Base-by-base conservation (phyloP, 1,140 invertebrate genomes). In the Philotrypesis tridentata region DNA sequence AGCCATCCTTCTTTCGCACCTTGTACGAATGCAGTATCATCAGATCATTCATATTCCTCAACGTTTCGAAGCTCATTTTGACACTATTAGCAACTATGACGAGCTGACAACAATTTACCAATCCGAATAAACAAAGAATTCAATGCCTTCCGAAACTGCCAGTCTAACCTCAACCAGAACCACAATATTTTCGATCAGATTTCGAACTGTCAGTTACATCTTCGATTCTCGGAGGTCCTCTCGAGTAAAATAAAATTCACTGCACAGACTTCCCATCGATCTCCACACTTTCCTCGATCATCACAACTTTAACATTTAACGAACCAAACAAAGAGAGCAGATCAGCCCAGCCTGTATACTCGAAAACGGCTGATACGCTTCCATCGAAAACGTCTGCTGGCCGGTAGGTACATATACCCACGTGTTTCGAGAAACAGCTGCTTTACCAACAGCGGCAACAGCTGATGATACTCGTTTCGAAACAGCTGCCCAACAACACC, bases 1-100 rank as follows among this genome's bases (percentile, higher is more conserved):
- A 84, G 7, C 89, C 87, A 33, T 65, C 79, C 72, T 85, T 85
- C 78, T 89, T 90, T 11, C 78, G 55, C 61, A 33, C 40, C 67
- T 79, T 83, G 17, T 89, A 73, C 23, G 79, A 67, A 55, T 63
- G 68, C n/a, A 88, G 48, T 12, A 73, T 65, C 73, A 48, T 12
- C 8, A 84, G 72, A 23, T 84, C 72, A 7, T n/a, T 55, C 17
- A 17, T 55, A 55, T n/a, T 55, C 21, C 6, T 7, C 21, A n/a
- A 5, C n/a, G 21, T n/a, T 55, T 55, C 48, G n/a, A 5, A 55
- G 31, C 71, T 48, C 74, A 78, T 82, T 21, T 67, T 77, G 37
- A 55, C 14, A 55, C 12, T 8, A 21, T 75, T 75, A n/a, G n/a
- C 9, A 37, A 37, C 3, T 37, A 37, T 5, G 7, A 29, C 37